These are phyloP conservation scores for Amniataba percoides DNA, from an alignment of 2,797 vertebrate species.

Conservation along the genomic window DNA sequence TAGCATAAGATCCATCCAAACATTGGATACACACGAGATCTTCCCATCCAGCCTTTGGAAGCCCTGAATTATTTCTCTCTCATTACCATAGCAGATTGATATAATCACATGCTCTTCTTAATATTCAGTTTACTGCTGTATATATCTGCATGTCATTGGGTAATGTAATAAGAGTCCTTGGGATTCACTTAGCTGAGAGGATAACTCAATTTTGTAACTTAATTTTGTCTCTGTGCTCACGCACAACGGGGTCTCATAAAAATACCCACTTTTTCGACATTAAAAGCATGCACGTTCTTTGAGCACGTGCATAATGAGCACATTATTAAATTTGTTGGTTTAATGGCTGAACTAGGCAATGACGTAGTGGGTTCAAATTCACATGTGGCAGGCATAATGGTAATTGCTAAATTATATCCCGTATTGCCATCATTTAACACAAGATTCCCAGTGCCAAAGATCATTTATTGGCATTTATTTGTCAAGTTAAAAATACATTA, in stretches of 20 bases:
- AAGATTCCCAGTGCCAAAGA: conserved; percentile 65
- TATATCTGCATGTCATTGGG: conserved; percentile 69
- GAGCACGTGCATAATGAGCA: conserved; percentile 72
- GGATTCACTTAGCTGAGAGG: conserved; percentile 79
- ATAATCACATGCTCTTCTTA: conserved; percentile 75
- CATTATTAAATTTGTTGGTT: conserved; percentile 79
- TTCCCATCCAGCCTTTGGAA: conserved; percentile 38
- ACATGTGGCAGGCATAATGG: conserved; percentile 66
- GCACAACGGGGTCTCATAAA: conserved; percentile 74
- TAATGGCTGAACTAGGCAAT: conserved; percentile 78
- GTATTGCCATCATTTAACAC: conserved; percentile 75
- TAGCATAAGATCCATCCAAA: conserved; percentile 49
- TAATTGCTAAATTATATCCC: conserved; percentile 74
- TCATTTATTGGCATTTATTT: conserved; percentile 81
- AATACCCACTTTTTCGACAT: conserved; percentile 53
- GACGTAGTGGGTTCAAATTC: conserved; percentile 72
- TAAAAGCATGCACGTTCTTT: conserved; percentile 65
- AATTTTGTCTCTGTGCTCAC: conserved; percentile 71
- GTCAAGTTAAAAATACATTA: conserved; percentile 67
- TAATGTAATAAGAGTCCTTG: conserved; percentile 80
- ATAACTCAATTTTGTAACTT: conserved; percentile 82
- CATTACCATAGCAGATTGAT: conserved; percentile 76
- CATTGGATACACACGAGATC: conserved; percentile 42
- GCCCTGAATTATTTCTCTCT: conserved; percentile 60
- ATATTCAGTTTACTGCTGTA: conserved; percentile 75